These are phyloP conservation scores for Bombylius discolor DNA, from an alignment of 2,888 invertebrate genomes.

Conservation along the genomic window DNA sequence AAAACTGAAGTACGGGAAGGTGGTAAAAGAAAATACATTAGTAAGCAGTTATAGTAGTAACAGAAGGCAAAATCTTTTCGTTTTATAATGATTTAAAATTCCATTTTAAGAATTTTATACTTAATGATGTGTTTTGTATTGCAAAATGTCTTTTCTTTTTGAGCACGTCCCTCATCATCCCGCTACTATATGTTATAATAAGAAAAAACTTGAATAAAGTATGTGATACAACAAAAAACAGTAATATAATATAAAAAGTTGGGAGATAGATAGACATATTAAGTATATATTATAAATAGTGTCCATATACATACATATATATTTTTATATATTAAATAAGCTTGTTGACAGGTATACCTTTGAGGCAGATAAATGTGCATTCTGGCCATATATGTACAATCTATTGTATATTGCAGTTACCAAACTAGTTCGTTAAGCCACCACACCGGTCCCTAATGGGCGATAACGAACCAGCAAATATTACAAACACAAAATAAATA, in stretches of 20 bases:
- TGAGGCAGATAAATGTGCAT: conserved; percentile 18
- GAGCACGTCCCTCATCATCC: not conserved
- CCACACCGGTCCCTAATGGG: conserved; percentile 6
- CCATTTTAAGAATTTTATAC: conserved; percentile 40
- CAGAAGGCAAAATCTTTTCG: conserved; percentile 6
- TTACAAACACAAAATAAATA: not conserved
- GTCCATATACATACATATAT: not conserved
- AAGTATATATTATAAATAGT: too few relatives aligned
- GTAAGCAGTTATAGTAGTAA: conserved; percentile 2
- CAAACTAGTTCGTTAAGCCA: conserved; percentile 34
- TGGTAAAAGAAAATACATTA: too few relatives aligned
- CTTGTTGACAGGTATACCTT: conserved; percentile 16
- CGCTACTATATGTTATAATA: too few relatives aligned
- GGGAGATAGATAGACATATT: too few relatives aligned
- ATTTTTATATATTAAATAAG: conserved; percentile 7
- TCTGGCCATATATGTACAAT: not conserved
- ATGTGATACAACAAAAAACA: too few relatives aligned
- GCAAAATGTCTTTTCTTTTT: conserved; percentile 6
- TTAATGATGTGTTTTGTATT: conserved; percentile 38
- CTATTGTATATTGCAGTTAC: conserved; percentile 16
- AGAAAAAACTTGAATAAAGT: too few relatives aligned
- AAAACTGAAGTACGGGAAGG: too few relatives aligned
- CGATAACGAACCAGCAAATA: conserved; percentile 7
- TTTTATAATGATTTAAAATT: conserved; percentile 36
- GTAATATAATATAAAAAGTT: too few relatives aligned